Base-by-base conservation (phyloP, 1,140 invertebrate species). In the Drosophila azteca region DNA sequence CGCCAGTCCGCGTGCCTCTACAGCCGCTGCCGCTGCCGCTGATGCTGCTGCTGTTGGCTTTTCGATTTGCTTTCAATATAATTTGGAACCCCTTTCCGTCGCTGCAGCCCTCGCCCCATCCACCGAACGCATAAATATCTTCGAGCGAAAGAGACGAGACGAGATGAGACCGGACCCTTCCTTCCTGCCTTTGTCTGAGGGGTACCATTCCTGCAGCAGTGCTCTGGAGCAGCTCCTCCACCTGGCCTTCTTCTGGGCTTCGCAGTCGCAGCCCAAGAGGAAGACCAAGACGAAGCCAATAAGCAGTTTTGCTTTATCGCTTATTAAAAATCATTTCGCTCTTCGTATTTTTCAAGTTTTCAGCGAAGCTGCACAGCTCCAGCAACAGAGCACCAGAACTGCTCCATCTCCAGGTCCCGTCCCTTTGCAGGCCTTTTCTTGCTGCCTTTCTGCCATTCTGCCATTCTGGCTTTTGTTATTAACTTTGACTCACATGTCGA, bases 241-340 rank as follows among this genome's bases (percentile, higher is more conserved):
- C 26, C 66, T 71, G 60, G 60, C 62, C 13, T 46, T 46, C 26
- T 41, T 49, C 17, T 20, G 17, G 17, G 17, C 17, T 20, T 35
- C 46, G 17, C 24, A 15, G 46, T 51, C 31, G 31, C 29, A 13
- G 43, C 39, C 53, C 54, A 45, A 9, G 31, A 9, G 8, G 31
- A 9, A 9, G 31, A 9, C 31, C 29, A 29, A 51, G 64, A 60
- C 79, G 82, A 87, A 90, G 88, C 88, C 90, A 90, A 90, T 90
- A 90, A 90, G 89, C 85, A 90, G 85, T 91, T 91, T 91, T 90
- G 84, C 87, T 90, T 90, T 90, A 91, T 91, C 90, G 90, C 77
- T 91, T 91, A 91, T 91, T 91, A 90, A 91, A 91, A 91, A 91
- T 91, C 90, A 91, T 90, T 90, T 91, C 88, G 88, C 88, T 90